phyloP scores from a whole-genome alignment of 1,140 invertebrate species.

The Holotrichia oblita region DNA sequence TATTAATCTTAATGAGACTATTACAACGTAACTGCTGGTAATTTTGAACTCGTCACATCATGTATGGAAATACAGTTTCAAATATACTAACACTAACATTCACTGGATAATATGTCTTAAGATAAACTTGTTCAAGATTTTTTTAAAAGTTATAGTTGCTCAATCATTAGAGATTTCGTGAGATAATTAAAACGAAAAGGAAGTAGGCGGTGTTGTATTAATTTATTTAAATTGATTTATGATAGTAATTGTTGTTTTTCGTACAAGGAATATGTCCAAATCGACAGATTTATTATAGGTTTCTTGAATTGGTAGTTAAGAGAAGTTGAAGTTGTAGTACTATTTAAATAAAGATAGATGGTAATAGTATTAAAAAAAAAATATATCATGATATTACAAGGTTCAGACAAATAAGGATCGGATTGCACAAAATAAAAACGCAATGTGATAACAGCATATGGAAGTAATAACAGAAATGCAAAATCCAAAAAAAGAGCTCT shows the following conservation, averaged over 20 bases:
- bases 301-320: background rate
- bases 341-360: background rate
- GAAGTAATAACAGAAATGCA: no score
- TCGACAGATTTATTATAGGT: conserved; percentile 24
- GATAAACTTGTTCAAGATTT: conserved; percentile 3
- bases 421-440: no score
- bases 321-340: background rate
- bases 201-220: conserved; percentile 1
- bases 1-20: conserved; percentile 20
- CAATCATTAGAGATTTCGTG: conserved; percentile 14
- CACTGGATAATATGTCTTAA: background rate
- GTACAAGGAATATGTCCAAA: background rate
- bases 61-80: background rate
- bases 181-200: conserved; percentile 34
- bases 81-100: background rate
- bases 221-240: conserved; percentile 34
- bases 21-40: background rate
- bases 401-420: no score
- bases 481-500: no score
- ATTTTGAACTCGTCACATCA: background rate
- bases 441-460: no score
- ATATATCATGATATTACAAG: background rate
- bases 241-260: conserved; percentile 19
- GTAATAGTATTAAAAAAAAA: background rate
- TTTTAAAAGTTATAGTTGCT: background rate